Conservation (phyloP, 2,888 invertebrate species). For the Rhorus exstirpatorius region DNA sequence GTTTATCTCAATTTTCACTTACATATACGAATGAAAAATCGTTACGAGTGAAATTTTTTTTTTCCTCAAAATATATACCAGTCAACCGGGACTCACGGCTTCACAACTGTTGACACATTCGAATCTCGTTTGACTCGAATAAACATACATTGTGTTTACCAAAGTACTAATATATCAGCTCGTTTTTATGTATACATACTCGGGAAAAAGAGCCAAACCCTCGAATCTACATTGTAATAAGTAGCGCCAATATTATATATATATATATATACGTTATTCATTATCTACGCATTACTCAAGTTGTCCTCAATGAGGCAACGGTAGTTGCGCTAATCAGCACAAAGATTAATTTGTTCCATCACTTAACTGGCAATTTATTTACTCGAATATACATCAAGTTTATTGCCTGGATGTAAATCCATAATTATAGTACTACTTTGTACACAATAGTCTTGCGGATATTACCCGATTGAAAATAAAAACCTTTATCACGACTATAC, state of each 20-base stretch:
- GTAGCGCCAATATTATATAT: too few relatives aligned
- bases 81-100: too few relatives aligned
- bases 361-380: conserved; percentile 41
- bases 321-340: conserved; percentile 50
- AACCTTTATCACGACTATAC: too few relatives aligned
- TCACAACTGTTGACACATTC: not conserved
- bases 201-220: conserved; percentile 32
- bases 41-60: too few relatives aligned
- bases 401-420: too few relatives aligned
- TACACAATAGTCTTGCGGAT: too few relatives aligned
- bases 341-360: conserved; percentile 56
- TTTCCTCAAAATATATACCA: too few relatives aligned
- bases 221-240: conserved; percentile 16
- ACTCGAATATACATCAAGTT: conserved; percentile 6
- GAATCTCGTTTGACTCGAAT: not conserved
- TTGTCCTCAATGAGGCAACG: conserved; percentile 60
- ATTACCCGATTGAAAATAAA: too few relatives aligned
- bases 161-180: not conserved
- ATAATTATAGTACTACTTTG: too few relatives aligned
- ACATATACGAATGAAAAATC: not conserved
- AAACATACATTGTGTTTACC: not conserved
- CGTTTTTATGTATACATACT: not conserved
- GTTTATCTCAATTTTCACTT: not conserved
- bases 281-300: conserved; percentile 64
- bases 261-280: conserved; percentile 48